Percentiles rank a stretch among this genome's conserved stretches.
Conservation (phyloP, 2,888 invertebrate genomes). For the Cantharis rustica region DNA sequence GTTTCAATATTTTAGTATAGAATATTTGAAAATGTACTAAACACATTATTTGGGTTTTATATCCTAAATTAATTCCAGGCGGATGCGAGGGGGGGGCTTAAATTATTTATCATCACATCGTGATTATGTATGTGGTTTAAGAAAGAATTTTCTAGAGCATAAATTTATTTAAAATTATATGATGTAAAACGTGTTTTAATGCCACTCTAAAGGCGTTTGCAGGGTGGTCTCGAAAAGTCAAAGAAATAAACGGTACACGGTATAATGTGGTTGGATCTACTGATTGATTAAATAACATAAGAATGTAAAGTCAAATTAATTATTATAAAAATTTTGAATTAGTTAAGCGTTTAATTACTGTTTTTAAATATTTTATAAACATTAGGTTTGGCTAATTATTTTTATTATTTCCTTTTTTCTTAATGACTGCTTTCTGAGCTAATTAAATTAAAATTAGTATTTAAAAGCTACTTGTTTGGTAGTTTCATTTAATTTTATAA, state of each 20-base stretch:
- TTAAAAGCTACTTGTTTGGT: neutral
- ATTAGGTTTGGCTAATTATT: neutral
- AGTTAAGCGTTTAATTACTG: neutral
- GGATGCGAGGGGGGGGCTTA: no score
- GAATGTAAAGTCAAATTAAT: neutral
- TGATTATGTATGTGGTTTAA: neutral
- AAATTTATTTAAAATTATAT: neutral
- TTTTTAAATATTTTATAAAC: neutral
- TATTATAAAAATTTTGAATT: neutral
- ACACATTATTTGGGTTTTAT: no score
- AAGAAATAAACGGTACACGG: neutral
- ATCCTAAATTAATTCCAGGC: no score
- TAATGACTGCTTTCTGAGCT: neutral
- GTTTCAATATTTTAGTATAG: no score
- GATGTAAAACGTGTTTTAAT: neutral
- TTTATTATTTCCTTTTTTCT: neutral
- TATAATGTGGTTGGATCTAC: neutral
- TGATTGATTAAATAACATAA: neutral
- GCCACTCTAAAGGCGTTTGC: neutral
- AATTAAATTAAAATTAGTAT: neutral
- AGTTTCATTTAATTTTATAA: neutral
- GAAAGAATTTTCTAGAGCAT: neutral
- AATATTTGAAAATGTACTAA: no score
- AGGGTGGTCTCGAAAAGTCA: neutral
- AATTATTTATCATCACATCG: neutral